A percentile compares a stretch with the other conserved stretches of the same genome.
Evolutionary conservation across 2,113 vertebrate species (phyloP).

Genomic region (Sciurus niger): DNA sequence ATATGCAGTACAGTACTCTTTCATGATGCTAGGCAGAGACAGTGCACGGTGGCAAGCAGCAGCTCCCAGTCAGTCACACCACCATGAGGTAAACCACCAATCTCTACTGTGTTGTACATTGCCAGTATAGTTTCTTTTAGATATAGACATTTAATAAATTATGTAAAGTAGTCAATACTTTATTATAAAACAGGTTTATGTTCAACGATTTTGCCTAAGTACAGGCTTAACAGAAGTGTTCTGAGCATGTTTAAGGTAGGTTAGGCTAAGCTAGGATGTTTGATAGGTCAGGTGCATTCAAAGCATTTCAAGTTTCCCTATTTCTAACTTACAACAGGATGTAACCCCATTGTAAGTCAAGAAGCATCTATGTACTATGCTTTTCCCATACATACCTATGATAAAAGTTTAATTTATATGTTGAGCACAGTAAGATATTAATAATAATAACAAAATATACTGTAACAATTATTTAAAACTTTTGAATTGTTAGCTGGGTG

Average conservation of each 20-base stretch:
- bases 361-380: background rate
- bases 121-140: background rate
- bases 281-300: background rate
- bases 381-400: background rate
- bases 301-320: background rate
- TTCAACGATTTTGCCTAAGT: background rate
- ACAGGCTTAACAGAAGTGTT: background rate
- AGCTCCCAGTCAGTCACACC: background rate
- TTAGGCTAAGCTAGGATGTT: background rate
- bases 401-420: background rate
- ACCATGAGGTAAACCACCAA: background rate
- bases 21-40: background rate
- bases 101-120: too few relatives aligned
- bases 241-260: background rate
- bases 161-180: background rate
- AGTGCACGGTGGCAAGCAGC: background rate
- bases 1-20: background rate
- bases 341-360: background rate
- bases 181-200: background rate
- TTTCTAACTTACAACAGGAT: background rate
- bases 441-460: background rate
- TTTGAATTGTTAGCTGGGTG: background rate
- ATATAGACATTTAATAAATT: background rate
- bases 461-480: background rate
- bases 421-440: background rate